phyloP scores from a whole-genome alignment of 2,113 vertebrate genomes.

The Orthochromis indermauri region DNA sequence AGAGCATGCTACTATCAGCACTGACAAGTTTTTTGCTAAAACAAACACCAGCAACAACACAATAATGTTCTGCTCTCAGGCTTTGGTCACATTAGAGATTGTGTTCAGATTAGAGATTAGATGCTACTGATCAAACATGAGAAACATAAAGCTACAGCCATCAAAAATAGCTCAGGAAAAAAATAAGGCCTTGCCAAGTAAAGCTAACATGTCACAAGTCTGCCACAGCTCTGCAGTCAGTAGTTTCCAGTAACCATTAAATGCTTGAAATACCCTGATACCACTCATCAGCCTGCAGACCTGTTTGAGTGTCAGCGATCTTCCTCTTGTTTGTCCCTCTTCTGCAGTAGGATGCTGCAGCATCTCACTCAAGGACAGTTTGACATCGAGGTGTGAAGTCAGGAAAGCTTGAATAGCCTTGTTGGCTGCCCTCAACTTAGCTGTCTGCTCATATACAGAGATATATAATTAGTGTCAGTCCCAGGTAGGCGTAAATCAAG shows the following conservation, averaged over 20 bases:
- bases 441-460: background rate
- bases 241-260: background rate
- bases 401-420: background rate
- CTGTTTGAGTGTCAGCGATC: background rate
- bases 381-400: background rate
- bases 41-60: background rate
- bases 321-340: background rate
- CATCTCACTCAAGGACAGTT: background rate
- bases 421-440: background rate
- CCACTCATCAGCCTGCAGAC: background rate
- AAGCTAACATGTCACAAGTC: background rate
- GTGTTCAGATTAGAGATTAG: background rate
- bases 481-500: background rate
- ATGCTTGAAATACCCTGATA: background rate
- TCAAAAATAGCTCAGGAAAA: background rate
- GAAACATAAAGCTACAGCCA: background rate
- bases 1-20: background rate
- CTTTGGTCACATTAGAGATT: background rate
- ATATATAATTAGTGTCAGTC: background rate
- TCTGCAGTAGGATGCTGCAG: background rate
- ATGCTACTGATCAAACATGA: background rate
- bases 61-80: background rate
- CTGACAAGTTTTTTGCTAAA: rapidly evolving
- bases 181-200: background rate
- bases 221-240: background rate